phyloP scores from a whole-genome alignment of 2,888 invertebrate genomes.

The Colletes collaris region DNA sequence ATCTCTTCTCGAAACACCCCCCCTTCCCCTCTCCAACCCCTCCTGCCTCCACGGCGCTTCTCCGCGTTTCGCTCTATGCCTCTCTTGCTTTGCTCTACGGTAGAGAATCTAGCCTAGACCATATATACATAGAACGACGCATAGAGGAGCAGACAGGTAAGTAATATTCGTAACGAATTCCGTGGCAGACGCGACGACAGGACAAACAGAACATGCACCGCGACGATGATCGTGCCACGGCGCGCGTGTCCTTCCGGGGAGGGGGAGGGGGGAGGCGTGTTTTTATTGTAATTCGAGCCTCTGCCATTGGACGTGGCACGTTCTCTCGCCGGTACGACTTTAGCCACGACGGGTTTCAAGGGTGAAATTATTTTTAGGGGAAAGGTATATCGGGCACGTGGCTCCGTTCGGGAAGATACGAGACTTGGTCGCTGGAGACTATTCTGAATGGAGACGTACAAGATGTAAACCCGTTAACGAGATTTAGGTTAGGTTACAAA shows the following conservation, averaged over 20 bases:
- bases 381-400: slow-evolving; percentile 18
- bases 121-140: slow-evolving; percentile 31
- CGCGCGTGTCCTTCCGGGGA: background rate
- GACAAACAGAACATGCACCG: background rate
- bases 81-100: slow-evolving; percentile 38
- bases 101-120: slow-evolving; percentile 71
- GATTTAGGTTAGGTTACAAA: too few relatives aligned
- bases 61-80: slow-evolving; percentile 29
- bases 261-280: background rate
- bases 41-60: slow-evolving; percentile 45
- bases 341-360: slow-evolving; percentile 23
- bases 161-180: slow-evolving; percentile 67
- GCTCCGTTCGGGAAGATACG: background rate
- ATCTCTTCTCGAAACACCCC: slow-evolving; percentile 42
- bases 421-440: background rate
- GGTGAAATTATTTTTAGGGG: slow-evolving; percentile 36
- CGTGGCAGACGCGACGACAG: slow-evolving; percentile 28
- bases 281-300: background rate
- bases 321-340: background rate
- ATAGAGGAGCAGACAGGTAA: slow-evolving; percentile 33
- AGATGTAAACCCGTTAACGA: background rate
- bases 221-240: background rate
- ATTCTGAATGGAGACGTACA: background rate
- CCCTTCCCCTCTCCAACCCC: slow-evolving; percentile 46
- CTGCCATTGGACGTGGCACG: background rate